Evolutionary conservation across 2,888 invertebrate genomes (phyloP), one percentile per base, ranked within the genome.

Genomic region (Cerceris ruficornis): DNA sequence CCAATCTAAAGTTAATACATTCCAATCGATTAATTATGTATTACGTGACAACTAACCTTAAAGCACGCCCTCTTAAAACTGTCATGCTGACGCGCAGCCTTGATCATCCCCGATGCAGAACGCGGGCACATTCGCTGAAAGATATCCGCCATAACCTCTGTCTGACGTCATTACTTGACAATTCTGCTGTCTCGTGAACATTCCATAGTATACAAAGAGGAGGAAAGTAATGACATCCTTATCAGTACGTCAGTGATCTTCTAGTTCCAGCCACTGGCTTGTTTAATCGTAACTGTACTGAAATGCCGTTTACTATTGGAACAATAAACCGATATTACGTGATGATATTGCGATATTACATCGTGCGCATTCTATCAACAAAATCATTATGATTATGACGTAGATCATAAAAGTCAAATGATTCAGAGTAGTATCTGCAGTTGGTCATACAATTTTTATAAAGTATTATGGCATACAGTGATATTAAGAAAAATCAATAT

Each of bases 91-190:
- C 77, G 80, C 64, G 58, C 61, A 80, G 70, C 75, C 80, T 80
- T 80, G 79, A 79, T 75, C 55, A 75, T 79, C 57, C 65, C 65
- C 54, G 61, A 80, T 78, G 68, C 75, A 71, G 75, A 71, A 60
- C 75, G 71, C 61, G 66, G 41, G 57, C 71, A 59, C 75, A 62
- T 50, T 70, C 60, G 43, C 60, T 80, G 60, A 46, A 68, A 76
- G 66, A 59, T 62, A 54, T 70, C 69, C 65, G 76, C 80, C 71
- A 80, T 81, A 79, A 77, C 77, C 81, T 80, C 13, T 67, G 61
- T 42, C 58, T 82, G 81, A 82, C 81, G 81, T 82, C 81, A 82
- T 57, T 78, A 39, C 39, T 58, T 82, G 81, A 75, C 77, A 81
- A 75, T 75, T 77, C 69, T 70, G 46, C 67, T 66, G 69, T 64